Conservation (phyloP, 1,140 invertebrate genomes). For the Micrasema minimum region DNA sequence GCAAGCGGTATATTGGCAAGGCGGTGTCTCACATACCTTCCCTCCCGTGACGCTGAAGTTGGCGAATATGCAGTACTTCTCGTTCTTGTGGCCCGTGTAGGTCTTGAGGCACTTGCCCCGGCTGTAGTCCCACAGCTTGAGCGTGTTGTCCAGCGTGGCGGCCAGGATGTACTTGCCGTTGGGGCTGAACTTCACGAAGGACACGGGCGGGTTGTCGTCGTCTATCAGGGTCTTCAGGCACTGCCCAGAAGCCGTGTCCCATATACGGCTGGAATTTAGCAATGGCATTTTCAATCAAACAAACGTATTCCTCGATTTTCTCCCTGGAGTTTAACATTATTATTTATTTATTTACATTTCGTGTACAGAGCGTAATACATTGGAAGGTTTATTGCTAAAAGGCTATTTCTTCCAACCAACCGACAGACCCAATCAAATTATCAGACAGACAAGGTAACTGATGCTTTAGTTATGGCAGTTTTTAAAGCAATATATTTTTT, state of each 20-base stretch:
- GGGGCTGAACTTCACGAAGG: conserved; percentile 99
- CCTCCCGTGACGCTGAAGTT: conserved; percentile 99
- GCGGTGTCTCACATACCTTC: conserved; percentile 88
- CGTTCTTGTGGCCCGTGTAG: conserved; percentile 97
- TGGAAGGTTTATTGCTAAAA: conserved; percentile 27
- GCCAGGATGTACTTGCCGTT: conserved; percentile 99
- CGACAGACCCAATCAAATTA: too few relatives aligned
- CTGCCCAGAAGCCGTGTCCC: conserved; percentile 99
- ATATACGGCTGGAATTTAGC: conserved; percentile 94
- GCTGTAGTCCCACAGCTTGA: conserved; percentile 99
- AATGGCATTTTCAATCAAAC: conserved; percentile 40
- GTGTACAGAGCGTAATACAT: conserved; percentile 23
- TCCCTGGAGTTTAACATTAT: too few relatives aligned
- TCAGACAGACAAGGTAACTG: too few relatives aligned
- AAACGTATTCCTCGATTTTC: too few relatives aligned
- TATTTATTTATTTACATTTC: too few relatives aligned
- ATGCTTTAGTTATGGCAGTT: too few relatives aligned
- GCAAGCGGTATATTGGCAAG: too few relatives aligned
- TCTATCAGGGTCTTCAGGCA: conserved; percentile 98
- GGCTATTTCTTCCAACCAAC: too few relatives aligned
- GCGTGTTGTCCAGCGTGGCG: conserved; percentile 96
- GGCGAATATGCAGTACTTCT: conserved; percentile 99
- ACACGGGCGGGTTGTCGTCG: conserved; percentile 99
- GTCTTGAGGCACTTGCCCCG: conserved; percentile 98
- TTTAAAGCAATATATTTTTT: too few relatives aligned